A percentile compares a stretch with the other conserved stretches of the same genome.
Conservation (phyloP, 2,888 invertebrate species). For the Halictus ligatus region DNA sequence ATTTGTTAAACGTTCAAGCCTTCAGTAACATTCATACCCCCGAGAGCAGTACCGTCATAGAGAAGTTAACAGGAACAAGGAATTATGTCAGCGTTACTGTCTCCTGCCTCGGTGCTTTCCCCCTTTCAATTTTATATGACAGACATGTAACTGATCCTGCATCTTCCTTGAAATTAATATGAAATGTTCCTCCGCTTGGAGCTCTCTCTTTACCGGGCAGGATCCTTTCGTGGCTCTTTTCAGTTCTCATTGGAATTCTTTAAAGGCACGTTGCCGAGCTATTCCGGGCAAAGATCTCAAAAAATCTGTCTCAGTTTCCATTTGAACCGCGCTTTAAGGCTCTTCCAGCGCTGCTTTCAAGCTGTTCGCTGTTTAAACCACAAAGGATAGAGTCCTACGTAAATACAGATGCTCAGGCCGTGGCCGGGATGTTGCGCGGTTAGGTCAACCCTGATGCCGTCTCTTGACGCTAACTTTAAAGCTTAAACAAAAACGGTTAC, state of each 20-base stretch:
- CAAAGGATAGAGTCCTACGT: background rate
- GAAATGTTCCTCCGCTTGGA: background rate
- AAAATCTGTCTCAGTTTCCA: background rate
- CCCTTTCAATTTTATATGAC: background rate
- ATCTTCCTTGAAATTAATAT: slow-evolving; percentile 5
- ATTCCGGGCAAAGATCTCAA: background rate
- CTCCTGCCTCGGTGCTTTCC: background rate
- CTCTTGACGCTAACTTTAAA: background rate
- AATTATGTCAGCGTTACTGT: background rate
- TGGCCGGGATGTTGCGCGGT: background rate
- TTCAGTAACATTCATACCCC: background rate
- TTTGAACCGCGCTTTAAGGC: background rate
- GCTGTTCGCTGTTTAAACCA: background rate
- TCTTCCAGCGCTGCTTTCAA: background rate
- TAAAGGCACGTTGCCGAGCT: background rate
- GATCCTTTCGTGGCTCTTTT: background rate
- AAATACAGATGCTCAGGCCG: background rate
- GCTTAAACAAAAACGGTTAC: background rate
- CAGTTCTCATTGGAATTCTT: background rate
- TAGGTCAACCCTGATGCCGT: background rate
- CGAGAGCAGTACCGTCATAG: background rate
- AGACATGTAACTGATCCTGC: background rate
- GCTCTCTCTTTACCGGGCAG: background rate
- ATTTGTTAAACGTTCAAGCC: background rate
- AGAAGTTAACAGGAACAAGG: background rate